Percentiles rank a stretch among this genome's conserved stretches.
Conservation (phyloP, 2,113 vertebrate species). For the Chionomys nivalis region DNA sequence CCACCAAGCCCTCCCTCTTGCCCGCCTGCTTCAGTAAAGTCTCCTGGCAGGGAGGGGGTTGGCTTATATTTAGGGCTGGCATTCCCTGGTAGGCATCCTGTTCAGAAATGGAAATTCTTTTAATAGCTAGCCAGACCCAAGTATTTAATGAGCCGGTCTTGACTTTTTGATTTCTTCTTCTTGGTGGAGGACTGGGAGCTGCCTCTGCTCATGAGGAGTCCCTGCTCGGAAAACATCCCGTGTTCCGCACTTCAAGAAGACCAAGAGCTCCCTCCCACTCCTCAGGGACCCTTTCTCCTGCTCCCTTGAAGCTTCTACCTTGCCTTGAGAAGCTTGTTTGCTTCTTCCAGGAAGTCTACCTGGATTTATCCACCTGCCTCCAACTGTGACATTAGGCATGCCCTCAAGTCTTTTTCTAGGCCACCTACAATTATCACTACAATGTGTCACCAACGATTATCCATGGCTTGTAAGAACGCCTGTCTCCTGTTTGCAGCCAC, state of each 20-base stretch:
- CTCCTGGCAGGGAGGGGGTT: constrained; percentile 74
- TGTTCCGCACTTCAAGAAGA: not conserved
- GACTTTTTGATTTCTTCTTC: constrained; percentile 76
- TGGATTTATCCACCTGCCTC: constrained; percentile 4
- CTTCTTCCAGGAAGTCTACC: constrained; percentile 68
- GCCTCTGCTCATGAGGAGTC: constrained; percentile 18
- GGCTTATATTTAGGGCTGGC: constrained; percentile 81
- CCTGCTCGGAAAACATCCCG: not conserved
- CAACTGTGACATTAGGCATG: not conserved
- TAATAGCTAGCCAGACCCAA: constrained; percentile 74
- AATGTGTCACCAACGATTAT: not conserved
- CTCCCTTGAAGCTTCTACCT: not conserved
- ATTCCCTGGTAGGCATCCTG: constrained; percentile 79
- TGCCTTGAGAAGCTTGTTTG: not conserved
- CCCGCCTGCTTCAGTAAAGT: constrained; percentile 60
- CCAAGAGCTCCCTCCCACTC: not conserved
- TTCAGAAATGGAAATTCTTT: constrained; percentile 81
- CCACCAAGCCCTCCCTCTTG: constrained; percentile 38
- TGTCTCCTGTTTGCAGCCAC: not conserved
- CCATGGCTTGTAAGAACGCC: not conserved
- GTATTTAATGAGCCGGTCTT: constrained; percentile 75
- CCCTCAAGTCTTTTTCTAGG: not conserved
- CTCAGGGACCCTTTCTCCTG: not conserved
- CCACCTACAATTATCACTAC: not conserved
- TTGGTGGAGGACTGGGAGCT: not conserved